A percentile compares a stretch with the other conserved stretches of the same genome.
Evolutionary conservation across 2,797 vertebrate genomes (phyloP).

Genomic region (Periophthalmus magnuspinnatus): DNA sequence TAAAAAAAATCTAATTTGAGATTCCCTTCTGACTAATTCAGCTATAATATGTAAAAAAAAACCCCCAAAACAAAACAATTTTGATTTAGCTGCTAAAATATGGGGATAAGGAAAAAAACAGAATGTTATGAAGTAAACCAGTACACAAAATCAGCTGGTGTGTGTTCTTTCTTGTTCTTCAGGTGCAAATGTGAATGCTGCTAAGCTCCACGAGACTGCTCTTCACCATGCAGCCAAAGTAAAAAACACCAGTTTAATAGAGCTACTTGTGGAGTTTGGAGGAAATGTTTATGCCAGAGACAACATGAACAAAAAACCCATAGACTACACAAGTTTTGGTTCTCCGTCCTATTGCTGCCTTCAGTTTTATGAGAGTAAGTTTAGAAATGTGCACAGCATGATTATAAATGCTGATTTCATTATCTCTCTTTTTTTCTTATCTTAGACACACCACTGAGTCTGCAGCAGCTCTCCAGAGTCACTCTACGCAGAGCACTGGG

Average conservation of each 20-base stretch:
- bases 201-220: slow-evolving; percentile 91
- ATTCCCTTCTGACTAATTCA: no score
- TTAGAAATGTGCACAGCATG: slow-evolving; percentile 3
- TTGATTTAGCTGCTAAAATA: not conserved
- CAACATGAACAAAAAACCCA: slow-evolving; percentile 87
- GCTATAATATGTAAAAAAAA: not conserved
- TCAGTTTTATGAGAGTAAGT: slow-evolving; percentile 87
- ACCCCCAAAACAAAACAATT: no score
- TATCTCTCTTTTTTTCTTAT: slow-evolving; percentile 16
- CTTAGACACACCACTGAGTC: slow-evolving; percentile 83
- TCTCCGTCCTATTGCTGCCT: slow-evolving; percentile 82
- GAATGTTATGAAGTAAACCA: not conserved
- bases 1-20: not conserved
- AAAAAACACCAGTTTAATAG: slow-evolving; percentile 81
- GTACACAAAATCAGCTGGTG: not conserved
- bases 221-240: slow-evolving; percentile 92
- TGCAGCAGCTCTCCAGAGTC: slow-evolving; percentile 87
- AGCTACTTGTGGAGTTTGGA: slow-evolving; percentile 91
- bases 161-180: not conserved
- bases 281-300: slow-evolving; percentile 88
- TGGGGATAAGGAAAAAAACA: not conserved
- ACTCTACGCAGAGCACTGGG: slow-evolving; percentile 79
- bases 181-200: slow-evolving; percentile 94
- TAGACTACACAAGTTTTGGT: slow-evolving; percentile 81
- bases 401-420: not conserved